A percentile compares a stretch with the other conserved stretches of the same genome.
Evolutionary conservation across 2,888 invertebrate species (phyloP).

Genomic region (Drosophila nigritarsus): DNA sequence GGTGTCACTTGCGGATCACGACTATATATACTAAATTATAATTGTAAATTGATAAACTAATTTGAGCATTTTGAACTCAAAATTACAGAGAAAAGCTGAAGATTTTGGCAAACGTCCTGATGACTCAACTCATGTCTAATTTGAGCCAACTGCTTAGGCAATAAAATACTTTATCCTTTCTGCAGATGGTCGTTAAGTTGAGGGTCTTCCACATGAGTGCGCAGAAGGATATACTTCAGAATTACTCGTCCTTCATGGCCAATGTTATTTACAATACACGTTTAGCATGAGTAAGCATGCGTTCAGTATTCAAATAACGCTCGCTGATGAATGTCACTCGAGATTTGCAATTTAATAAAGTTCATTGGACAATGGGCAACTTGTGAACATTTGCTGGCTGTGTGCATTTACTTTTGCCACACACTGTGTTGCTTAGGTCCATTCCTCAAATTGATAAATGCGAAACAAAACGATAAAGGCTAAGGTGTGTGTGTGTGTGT

Average conservation of each 20-base stretch:
- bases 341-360: constrained; percentile 2
- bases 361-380: constrained; percentile 3
- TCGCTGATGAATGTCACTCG: constrained; percentile 6
- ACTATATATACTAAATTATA: not conserved
- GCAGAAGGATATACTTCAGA: not conserved
- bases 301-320: not conserved
- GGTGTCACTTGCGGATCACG: not conserved
- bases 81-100: not conserved
- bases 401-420: constrained; percentile 19
- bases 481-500: constrained; percentile 11
- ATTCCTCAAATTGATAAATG: constrained; percentile 53
- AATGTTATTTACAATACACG: not conserved
- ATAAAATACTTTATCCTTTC: not conserved
- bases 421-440: constrained; percentile 29
- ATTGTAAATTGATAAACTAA: not conserved
- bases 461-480: constrained; percentile 21
- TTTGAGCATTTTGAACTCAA: not conserved
- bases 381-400: not conserved
- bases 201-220: not conserved
- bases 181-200: not conserved
- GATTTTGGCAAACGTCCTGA: not conserved
- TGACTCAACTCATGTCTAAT: not conserved
- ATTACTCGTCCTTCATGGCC: not conserved
- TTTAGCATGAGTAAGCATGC: not conserved
- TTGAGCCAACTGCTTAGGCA: not conserved